Conservation (phyloP, 2,888 invertebrate species). For the Mycalesis mineus region DNA sequence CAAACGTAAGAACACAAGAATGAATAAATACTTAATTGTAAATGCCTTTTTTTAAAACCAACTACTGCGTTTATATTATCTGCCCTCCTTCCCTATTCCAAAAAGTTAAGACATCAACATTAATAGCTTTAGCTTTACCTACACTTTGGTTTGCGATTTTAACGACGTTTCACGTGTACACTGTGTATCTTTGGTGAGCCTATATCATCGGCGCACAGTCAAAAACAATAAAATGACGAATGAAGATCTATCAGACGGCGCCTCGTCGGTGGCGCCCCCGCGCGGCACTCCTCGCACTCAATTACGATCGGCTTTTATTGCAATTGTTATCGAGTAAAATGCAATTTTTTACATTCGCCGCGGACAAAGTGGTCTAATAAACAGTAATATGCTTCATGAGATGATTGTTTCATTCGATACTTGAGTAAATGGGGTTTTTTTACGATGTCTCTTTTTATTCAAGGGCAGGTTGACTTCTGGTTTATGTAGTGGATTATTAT, state of each 20-base stretch:
- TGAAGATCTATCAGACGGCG: conserved; percentile 26
- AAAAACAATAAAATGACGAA: conserved; percentile 21
- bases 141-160: no score
- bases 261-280: conserved; percentile 40
- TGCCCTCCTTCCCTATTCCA: no score
- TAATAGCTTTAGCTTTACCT: no score
- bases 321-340: conserved; percentile 31
- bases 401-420: conserved; percentile 1
- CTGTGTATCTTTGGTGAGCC: background rate
- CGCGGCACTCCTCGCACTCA: conserved; percentile 35
- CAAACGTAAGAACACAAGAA: no score
- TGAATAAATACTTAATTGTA: no score
- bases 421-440: background rate
- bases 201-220: conserved; percentile 4
- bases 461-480: no score
- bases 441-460: background rate
- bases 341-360: conserved; percentile 26
- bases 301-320: conserved; percentile 39
- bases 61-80: no score
- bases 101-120: no score
- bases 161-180: no score
- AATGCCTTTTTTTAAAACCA: no score
- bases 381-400: background rate
- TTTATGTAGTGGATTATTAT: no score
- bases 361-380: conserved; percentile 14